Conservation (phyloP, 2,797 vertebrate genomes). For the Pelodytes ibericus region DNA sequence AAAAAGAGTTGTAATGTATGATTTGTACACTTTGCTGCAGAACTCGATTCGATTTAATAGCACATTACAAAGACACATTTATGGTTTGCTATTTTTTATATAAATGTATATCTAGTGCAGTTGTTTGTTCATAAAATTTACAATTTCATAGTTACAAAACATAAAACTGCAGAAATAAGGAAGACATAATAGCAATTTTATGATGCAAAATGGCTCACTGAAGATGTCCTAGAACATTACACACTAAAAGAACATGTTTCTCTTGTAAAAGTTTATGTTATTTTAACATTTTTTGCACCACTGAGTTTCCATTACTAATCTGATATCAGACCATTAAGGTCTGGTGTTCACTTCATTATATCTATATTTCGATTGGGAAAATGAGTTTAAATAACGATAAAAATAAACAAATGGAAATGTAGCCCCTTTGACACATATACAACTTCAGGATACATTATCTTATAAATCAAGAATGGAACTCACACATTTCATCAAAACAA, state of each 20-base stretch:
- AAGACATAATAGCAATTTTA: constrained; percentile 31
- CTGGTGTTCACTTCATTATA: constrained; percentile 19
- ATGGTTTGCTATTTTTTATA: too few relatives aligned
- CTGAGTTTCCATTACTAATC: constrained; percentile 41
- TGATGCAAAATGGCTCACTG: constrained; percentile 31
- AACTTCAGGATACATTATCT: neutral
- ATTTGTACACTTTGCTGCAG: too few relatives aligned
- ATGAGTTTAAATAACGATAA: neutral
- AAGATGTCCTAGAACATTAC: constrained; percentile 45
- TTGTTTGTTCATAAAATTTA: constrained; percentile 30
- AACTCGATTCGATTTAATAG: too few relatives aligned
- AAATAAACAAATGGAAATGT: constrained; percentile 1
- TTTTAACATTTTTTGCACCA: constrained; percentile 45
- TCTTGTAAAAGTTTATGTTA: constrained; percentile 34
- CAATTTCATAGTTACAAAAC: constrained; percentile 19
- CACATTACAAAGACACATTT: too few relatives aligned
- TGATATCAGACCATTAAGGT: constrained; percentile 27
- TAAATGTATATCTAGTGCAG: neutral
- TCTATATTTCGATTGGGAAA: constrained; percentile 27
- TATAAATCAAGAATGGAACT: neutral
- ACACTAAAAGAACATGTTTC: constrained; percentile 26
- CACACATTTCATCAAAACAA: neutral
- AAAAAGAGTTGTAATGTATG: too few relatives aligned
- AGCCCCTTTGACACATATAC: neutral
- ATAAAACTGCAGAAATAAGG: constrained; percentile 31